A percentile compares a stretch with the other conserved stretches of the same genome.
phyloP scores from a whole-genome alignment of 1,140 invertebrate species.

The Papilio xuthus region DNA sequence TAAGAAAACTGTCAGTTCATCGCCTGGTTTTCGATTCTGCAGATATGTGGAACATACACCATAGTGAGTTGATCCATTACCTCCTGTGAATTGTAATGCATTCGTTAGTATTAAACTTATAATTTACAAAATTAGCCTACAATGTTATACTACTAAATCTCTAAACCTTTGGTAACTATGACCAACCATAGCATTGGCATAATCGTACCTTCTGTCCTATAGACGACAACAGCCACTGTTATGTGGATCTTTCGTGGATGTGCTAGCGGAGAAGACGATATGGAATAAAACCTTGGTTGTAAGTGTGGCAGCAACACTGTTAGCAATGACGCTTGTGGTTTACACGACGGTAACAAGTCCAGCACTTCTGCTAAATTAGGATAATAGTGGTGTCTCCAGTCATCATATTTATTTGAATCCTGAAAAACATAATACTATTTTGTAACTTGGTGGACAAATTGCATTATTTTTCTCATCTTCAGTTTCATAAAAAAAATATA shows the following conservation, averaged over 20 bases:
- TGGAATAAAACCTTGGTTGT: slow-evolving; percentile 97
- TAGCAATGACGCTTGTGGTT: slow-evolving; percentile 90
- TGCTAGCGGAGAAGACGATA: slow-evolving; percentile 92
- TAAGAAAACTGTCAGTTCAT: slow-evolving; percentile 90
- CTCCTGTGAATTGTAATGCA: slow-evolving; percentile 81
- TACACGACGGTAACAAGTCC: slow-evolving; percentile 92
- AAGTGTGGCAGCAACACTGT: slow-evolving; percentile 92
- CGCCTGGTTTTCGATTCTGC: slow-evolving; percentile 85
- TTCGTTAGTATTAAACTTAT: slow-evolving; percentile 22
- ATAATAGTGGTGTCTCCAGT: slow-evolving; percentile 93
- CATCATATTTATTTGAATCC: slow-evolving; percentile 95
- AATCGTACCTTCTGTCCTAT: slow-evolving; percentile 89
- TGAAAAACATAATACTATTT: slow-evolving; percentile 64
- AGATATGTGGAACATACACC: slow-evolving; percentile 97
- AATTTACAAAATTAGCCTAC: background rate
- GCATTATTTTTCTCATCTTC: no score
- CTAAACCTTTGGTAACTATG: background rate
- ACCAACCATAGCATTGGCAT: background rate
- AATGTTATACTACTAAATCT: background rate
- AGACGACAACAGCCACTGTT: slow-evolving; percentile 95
- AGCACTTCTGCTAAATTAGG: slow-evolving; percentile 94
- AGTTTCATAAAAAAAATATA: background rate
- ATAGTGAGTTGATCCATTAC: slow-evolving; percentile 90
- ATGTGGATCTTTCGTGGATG: slow-evolving; percentile 92
- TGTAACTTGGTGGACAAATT: background rate